Evolutionary conservation across 2,888 invertebrate genomes (phyloP), one percentile per base, ranked within the genome.

Genomic region (Charanyca ferruginea): DNA sequence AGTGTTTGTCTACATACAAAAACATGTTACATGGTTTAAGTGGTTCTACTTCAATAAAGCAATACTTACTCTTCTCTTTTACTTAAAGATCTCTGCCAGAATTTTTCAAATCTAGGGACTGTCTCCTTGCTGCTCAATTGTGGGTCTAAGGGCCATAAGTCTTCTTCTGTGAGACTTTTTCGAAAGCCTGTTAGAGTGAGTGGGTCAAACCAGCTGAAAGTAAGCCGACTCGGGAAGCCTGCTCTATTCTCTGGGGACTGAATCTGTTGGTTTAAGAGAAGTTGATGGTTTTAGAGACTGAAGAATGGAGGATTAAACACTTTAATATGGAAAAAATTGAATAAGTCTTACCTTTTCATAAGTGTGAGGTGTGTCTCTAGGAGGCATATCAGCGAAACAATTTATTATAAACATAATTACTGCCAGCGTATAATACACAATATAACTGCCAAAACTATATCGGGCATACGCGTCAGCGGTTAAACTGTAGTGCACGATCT

Each of bases 131-230:
- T 97, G 54, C 97, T 97, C 87, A 99, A 98, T 81, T 97, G 97
- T 0, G 97, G 97, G 84, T 98, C 98, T 90, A 99, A 96, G 48
- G 97, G 97, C 99, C 99, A 99, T 13, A 99, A 94, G 91, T 99
- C 98, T 44, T 96, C 94, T 66, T 97, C 96, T 80, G 97, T 98
- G 66, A 99, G 91, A 11, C 98, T 98, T 81, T 97, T 97, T 65
- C 96, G 96, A 91, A 98, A 99, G 16, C 99, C 99, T 73, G 96
- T 97, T 95, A 98, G 96, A 0, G 98, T 97, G 87, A 99, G 93
- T 0, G 96, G 88, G 91, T 98, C 98, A 90, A 99, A 99, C 99
- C 99, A 99, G 80, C 97, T 96, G 90, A 98, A 99, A 0, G 98
- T 96, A 22, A 99, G 94, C 60, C 97, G 96, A 11, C 98, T 98